phyloP scores from a whole-genome alignment of 92 coral and sea anemone species.

The Zoanthus gigantus region DNA sequence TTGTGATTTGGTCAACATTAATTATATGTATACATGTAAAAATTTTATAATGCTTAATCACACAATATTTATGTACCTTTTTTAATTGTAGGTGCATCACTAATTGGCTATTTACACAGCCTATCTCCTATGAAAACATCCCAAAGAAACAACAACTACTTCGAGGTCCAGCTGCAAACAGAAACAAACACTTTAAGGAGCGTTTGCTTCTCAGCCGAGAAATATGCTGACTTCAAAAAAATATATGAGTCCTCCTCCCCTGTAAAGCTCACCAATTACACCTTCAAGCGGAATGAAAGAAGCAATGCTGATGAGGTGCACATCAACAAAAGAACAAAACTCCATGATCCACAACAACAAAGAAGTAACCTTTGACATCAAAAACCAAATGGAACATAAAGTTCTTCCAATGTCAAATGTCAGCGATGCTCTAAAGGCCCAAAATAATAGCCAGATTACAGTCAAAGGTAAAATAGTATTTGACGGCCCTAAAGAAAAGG shows the following conservation, averaged over 20 bases:
- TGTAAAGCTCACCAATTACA: slow-evolving; percentile 44
- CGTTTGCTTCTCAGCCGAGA: slow-evolving; percentile 59
- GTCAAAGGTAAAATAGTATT: slow-evolving; percentile 31
- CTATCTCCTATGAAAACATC: slow-evolving; percentile 41
- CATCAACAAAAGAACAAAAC: slow-evolving; percentile 54
- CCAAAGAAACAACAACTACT: slow-evolving; percentile 42
- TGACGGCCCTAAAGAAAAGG: slow-evolving; percentile 19
- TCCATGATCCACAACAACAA: slow-evolving; percentile 37
- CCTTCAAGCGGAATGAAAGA: slow-evolving; percentile 34
- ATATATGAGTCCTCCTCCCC: slow-evolving; percentile 59
- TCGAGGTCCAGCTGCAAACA: slow-evolving; percentile 48
- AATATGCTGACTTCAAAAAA: slow-evolving; percentile 20
- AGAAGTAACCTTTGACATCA: slow-evolving; percentile 48
- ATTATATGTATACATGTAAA: background rate
- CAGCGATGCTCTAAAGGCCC: background rate
- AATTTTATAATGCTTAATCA: background rate
- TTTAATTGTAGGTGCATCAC: slow-evolving; percentile 24
- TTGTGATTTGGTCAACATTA: background rate
- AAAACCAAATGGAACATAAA: background rate
- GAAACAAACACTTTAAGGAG: slow-evolving; percentile 33
- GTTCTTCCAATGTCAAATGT: slow-evolving; percentile 5
- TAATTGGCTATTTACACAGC: slow-evolving; percentile 45
- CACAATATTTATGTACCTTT: slow-evolving; percentile 34
- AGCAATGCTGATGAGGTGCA: slow-evolving; percentile 47
- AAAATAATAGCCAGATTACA: slow-evolving; percentile 16